phyloP scores from a whole-genome alignment of 2,797 vertebrate genomes.

The Gila robusta region DNA sequence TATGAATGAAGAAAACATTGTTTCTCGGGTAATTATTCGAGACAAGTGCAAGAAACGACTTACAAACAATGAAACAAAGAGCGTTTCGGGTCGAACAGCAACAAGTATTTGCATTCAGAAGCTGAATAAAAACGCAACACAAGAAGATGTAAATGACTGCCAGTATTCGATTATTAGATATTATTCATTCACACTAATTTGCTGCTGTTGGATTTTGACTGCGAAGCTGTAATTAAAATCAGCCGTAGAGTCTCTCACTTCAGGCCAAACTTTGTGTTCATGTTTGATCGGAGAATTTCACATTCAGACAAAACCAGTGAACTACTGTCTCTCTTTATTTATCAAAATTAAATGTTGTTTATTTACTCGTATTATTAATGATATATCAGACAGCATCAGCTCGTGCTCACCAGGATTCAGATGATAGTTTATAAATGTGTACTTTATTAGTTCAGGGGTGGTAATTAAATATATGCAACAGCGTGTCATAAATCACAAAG shows the following conservation, averaged over 20 bases:
- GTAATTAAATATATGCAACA: slow-evolving; percentile 2
- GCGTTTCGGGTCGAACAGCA: neutral
- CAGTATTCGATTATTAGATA: neutral
- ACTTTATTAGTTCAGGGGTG: neutral
- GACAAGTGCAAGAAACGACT: neutral
- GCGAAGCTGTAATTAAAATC: neutral
- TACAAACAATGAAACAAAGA: neutral
- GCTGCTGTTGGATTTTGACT: neutral
- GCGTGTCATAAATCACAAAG: no score
- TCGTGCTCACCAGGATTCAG: neutral
- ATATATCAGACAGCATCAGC: no score
- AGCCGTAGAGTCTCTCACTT: neutral
- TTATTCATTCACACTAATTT: neutral
- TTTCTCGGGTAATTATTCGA: neutral
- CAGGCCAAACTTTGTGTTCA: neutral
- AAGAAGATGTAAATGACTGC: neutral
- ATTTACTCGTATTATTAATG: no score
- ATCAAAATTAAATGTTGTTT: neutral
- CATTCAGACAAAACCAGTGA: neutral
- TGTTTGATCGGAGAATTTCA: neutral
- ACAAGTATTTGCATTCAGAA: no score
- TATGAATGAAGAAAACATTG: neutral
- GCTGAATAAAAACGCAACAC: neutral
- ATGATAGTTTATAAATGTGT: neutral
- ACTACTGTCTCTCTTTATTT: neutral